A percentile compares a stretch with the other conserved stretches of the same genome.
Evolutionary conservation across 2,888 invertebrate species (phyloP).

Genomic region (Cantharis lateralis): DNA sequence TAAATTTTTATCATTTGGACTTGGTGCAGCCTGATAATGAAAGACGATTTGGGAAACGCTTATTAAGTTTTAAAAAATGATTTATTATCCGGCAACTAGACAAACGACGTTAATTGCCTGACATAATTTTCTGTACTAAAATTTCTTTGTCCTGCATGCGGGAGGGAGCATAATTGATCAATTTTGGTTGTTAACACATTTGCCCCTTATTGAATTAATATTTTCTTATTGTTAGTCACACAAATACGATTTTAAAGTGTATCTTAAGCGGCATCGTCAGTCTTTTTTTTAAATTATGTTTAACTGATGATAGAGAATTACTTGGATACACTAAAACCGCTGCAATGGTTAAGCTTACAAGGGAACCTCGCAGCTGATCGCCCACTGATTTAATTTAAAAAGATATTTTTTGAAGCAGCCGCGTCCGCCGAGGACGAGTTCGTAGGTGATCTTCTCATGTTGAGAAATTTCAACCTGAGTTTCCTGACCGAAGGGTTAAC

Average conservation of each 20-base stretch:
- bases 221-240: background rate
- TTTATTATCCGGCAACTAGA: background rate
- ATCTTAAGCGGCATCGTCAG: too few relatives aligned
- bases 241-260: background rate
- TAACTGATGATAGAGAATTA: too few relatives aligned
- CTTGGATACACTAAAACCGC: too few relatives aligned
- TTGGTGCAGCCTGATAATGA: background rate
- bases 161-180: background rate
- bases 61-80: constrained; percentile 3
- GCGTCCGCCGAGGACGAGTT: too few relatives aligned
- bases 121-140: background rate
- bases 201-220: background rate
- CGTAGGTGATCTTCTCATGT: too few relatives aligned
- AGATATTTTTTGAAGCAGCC: too few relatives aligned
- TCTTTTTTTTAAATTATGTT: too few relatives aligned
- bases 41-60: background rate
- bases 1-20: background rate
- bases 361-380: too few relatives aligned
- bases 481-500: too few relatives aligned
- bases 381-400: too few relatives aligned
- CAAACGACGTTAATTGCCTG: background rate
- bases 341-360: too few relatives aligned
- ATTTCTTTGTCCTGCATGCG: background rate
- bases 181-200: background rate
- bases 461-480: too few relatives aligned